A percentile compares a stretch with the other conserved stretches of the same genome.
Conservation (phyloP, 2,797 vertebrate genomes). For the Brachymystax lenok region DNA sequence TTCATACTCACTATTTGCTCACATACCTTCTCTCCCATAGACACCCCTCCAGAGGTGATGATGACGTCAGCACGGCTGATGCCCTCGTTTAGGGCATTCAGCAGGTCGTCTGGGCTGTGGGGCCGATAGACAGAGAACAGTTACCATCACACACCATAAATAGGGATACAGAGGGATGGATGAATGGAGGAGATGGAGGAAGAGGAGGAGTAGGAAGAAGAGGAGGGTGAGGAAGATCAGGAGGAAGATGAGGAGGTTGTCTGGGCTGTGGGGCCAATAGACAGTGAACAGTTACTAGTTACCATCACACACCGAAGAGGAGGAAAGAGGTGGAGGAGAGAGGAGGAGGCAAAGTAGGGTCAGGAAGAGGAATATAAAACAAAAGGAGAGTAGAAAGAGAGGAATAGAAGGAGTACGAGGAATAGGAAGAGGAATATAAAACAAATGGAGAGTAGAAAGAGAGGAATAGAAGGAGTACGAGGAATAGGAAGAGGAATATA, state of each 20-base stretch:
- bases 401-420: background rate
- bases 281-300: background rate
- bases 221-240: background rate
- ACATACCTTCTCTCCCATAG: slow-evolving; percentile 96
- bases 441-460: background rate
- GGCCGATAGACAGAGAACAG: slow-evolving; percentile 2
- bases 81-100: slow-evolving; percentile 96
- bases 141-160: background rate
- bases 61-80: slow-evolving; percentile 98
- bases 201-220: background rate
- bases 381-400: background rate
- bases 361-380: background rate
- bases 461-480: background rate
- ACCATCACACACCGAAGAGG: background rate
- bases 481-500: background rate
- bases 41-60: slow-evolving; percentile 98
- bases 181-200: background rate
- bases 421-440: background rate
- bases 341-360: background rate
- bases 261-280: slow-evolving; percentile 79
- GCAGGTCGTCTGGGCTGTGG: slow-evolving; percentile 93
- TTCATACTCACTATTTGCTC: background rate
- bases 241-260: slow-evolving; percentile 79
- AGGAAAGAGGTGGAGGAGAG: too few species aligned
- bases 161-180: too few species aligned